Evolutionary conservation across 2,797 vertebrate genomes (phyloP), one percentile per base, ranked within the genome.

Genomic region (Macroramphosus scolopax): DNA sequence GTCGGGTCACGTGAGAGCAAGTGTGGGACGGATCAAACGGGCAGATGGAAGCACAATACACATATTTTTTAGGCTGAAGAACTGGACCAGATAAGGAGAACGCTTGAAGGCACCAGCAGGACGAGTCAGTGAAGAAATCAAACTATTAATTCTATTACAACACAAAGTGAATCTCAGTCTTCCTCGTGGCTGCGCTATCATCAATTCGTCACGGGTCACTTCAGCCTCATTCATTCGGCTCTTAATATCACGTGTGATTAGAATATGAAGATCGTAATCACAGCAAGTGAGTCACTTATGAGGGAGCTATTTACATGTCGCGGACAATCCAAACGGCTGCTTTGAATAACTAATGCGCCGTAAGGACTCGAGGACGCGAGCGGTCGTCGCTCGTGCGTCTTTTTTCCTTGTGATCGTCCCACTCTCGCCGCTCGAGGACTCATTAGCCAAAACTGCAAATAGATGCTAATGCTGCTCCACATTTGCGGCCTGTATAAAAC

Each of bases 1-100:
- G 32, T n/a, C 32, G 55, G 49, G 68, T 73, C 61, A 62, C 33
- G 57, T 63, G 66, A 69, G 46, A 62, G 50, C 28, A 56, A 62
- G 64, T 58, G 62, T 53, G 43, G 37, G 53, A 52, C 53, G 51
- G 51, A 63, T 38, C 1, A 16, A 51, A 59, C 28, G 20, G 37
- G 29, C 17, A 11, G 17, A 50, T 51, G 40, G 16, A 7, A 15
- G 65, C 36, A 4, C 12, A 29, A 11, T 1, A 30, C 8, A 25
- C 33, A 37, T 38, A 29, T 40, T 34, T 34, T 28, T 24, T 45
- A 12, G 46, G 13, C 5, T 2, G 0, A 29, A 52, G 18, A n/a
- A 8, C 29, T 17, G 16, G 39, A 52, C 5, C 22, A 6, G 12
- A 22, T 33, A n/a, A n/a, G n/a, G n/a, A n/a, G n/a, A n/a, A n/a